Base-by-base conservation (phyloP, 1,140 invertebrate genomes). In the Drosophila ananassae region DNA sequence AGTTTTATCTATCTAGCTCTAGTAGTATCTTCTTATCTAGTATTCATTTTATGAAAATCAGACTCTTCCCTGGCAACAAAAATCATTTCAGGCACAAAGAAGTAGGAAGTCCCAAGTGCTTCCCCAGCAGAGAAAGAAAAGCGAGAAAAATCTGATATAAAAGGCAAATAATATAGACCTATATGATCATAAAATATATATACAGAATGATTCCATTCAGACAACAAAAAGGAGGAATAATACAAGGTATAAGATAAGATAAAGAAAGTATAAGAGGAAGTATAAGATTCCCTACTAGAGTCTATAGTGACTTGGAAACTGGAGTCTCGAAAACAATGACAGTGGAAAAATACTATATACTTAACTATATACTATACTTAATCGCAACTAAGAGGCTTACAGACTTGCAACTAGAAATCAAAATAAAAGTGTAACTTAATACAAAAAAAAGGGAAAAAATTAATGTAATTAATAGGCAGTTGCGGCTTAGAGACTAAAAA, bases 391-490 rank as follows among this genome's bases (percentile, higher is more conserved):
- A 63, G 25, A 51, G 21, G 44, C 62, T 66, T 62, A 63, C 25
- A 17, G 7, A 28, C 5, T 48, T 44, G 30, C 10, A 10, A 60
- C 9, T 44, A 48, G 59, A 52, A 67, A 63, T 67, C 21, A 17
- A 60, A 51, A 64, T 64, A 63, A 8, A 5, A 10, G n/a, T 57
- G 41, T 6, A 44, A 44, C 41, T 13, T 44, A 13, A 57, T 39
- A 21, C 8, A 25, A n/a, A 22, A 22, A 50, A 62, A 51, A 12
- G 10, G 10, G 56, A 63, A 32, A 32, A 48, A 57, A 69, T 69
- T 57, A 57, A 50, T 50, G 64, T 69, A 50, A 48, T 69, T 69
- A 69, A 57, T 50, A 41, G 17, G 24, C 34, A 52, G 32, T 57
- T 56, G 66, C 63, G 34, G 21, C 1, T 41, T n/a, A 69, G 37